Conservation (phyloP, 2,888 invertebrate genomes). For the Sarcophaga variegata region DNA sequence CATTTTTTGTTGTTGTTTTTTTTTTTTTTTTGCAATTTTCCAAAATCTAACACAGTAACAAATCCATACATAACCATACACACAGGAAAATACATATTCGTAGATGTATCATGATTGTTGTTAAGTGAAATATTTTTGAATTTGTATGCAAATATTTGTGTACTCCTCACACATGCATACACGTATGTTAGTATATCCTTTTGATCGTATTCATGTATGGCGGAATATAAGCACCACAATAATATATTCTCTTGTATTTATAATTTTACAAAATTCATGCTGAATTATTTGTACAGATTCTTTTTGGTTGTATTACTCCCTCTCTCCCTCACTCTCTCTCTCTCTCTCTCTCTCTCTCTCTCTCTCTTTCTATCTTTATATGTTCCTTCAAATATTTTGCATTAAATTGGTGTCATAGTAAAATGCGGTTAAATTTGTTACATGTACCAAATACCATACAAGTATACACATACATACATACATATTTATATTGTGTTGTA, state of each 20-base stretch:
- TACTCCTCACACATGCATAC: too few species aligned
- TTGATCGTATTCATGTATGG: too few species aligned
- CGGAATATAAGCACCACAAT: too few species aligned
- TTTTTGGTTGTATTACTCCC: conserved; percentile 10
- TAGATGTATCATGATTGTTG: too few species aligned
- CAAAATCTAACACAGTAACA: too few species aligned
- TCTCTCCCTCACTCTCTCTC: background rate
- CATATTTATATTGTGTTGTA: too few species aligned
- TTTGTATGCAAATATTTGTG: conserved; percentile 15
- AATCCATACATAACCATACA: too few species aligned
- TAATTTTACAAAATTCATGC: conserved; percentile 32
- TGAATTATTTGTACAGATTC: conserved; percentile 37
- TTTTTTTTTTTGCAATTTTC: too few species aligned
- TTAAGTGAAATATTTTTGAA: conserved; percentile 18
- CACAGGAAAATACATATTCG: too few species aligned
- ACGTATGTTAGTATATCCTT: too few species aligned
- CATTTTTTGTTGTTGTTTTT: too few species aligned
- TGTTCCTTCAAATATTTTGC: conserved; percentile 27
- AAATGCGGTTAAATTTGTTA: conserved; percentile 46
- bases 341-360: background rate
- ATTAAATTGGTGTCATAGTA: conserved; percentile 28
- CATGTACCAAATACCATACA: conserved; percentile 6
- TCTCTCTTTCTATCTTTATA: background rate
- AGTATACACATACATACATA: background rate
- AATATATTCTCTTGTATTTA: background rate